These are phyloP conservation scores for Periophthalmus modestus DNA, from an alignment of 2,113 vertebrate genomes.

Conservation along the genomic window DNA sequence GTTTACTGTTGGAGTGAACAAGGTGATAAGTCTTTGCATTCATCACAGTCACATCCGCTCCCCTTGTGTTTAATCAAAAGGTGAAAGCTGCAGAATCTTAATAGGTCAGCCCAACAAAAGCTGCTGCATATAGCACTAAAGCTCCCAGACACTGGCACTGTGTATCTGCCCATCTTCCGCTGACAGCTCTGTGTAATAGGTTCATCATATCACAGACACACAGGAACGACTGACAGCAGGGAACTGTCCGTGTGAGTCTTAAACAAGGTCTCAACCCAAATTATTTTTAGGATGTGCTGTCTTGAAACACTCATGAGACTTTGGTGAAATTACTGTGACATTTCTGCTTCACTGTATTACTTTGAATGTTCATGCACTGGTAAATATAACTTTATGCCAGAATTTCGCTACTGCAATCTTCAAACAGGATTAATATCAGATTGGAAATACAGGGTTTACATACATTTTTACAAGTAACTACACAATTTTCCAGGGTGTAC, in stretches of 20 bases:
- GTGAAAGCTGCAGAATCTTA: constrained; percentile 44
- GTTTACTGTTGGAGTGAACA: constrained; percentile 17
- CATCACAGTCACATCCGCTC: constrained; percentile 46
- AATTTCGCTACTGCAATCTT: background rate
- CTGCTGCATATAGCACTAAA: constrained; percentile 32
- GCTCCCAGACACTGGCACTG: background rate
- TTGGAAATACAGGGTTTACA: background rate
- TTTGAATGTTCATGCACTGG: background rate
- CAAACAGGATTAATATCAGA: background rate
- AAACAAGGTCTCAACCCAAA: constrained; percentile 5
- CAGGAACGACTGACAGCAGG: constrained; percentile 18
- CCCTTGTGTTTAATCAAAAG: constrained; percentile 51
- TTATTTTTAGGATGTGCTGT: background rate
- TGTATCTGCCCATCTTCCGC: constrained; percentile 19
- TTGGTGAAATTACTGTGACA: background rate
- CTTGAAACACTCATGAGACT: background rate
- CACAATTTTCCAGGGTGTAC: too few species aligned
- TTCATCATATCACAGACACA: constrained; percentile 26
- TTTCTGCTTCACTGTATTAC: background rate
- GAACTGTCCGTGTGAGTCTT: constrained; percentile 10
- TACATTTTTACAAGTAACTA: background rate
- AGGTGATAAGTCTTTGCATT: constrained; percentile 30
- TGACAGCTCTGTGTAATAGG: constrained; percentile 37
- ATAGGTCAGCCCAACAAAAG: constrained; percentile 28
- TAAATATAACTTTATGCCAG: background rate